Percentiles rank a stretch among this genome's conserved stretches.
Evolutionary conservation across 2,797 vertebrate genomes (phyloP).

Genomic region (Anguilla pacifica): DNA sequence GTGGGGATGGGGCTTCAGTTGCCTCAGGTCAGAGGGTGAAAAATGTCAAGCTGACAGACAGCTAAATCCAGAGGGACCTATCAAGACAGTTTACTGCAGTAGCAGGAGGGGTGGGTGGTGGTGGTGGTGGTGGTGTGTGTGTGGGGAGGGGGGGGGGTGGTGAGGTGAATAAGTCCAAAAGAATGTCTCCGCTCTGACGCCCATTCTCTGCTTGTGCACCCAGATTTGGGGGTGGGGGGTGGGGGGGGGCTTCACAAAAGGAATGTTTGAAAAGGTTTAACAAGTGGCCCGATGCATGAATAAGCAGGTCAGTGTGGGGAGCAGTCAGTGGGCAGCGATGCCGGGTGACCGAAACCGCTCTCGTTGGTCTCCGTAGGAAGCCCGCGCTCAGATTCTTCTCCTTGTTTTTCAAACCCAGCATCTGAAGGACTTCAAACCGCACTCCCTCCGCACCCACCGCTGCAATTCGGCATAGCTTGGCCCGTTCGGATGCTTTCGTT

Average conservation of each 20-base stretch:
- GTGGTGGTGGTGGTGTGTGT: neutral
- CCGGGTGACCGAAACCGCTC: conserved; percentile 20
- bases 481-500: conserved; percentile 37
- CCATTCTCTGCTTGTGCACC: conserved; percentile 38
- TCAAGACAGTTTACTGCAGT: conserved; percentile 26
- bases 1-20: neutral
- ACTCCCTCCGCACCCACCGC: conserved; percentile 19
- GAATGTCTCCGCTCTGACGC: conserved; percentile 36
- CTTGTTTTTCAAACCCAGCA: conserved; percentile 10
- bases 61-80: conserved; percentile 24
- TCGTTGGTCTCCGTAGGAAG: conserved; percentile 32
- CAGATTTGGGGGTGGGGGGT: neutral
- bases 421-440: conserved; percentile 25
- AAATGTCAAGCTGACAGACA: conserved; percentile 26
- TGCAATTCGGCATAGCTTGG: conserved; percentile 9
- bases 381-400: conserved; percentile 4
- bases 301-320: conserved; percentile 24
- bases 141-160: neutral
- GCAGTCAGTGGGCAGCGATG: neutral
- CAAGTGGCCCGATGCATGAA: conserved; percentile 32
- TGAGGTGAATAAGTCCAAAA: conserved; percentile 37
- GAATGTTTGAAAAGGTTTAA: conserved; percentile 45
- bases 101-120: conserved; percentile 14
- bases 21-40: conserved; percentile 33
- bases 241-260: conserved; percentile 19